Evolutionary conservation across 2,113 vertebrate genomes (phyloP).

Genomic region (Cavia aperea): DNA sequence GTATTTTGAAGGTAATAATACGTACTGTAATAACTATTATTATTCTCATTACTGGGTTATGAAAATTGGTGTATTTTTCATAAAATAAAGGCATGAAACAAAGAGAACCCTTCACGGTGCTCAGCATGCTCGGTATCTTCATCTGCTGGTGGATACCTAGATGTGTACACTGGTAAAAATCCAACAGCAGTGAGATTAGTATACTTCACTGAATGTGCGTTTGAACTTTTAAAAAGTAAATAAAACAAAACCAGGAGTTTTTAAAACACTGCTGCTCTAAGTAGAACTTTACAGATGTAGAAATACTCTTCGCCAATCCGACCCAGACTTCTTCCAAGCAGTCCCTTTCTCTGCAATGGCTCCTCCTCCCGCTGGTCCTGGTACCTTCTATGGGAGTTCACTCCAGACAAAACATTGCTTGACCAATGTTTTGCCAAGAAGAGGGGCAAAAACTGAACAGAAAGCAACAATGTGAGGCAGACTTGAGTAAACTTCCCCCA

Average conservation of each 20-base stretch:
- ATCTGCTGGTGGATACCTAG: background rate
- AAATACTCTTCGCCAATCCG: background rate
- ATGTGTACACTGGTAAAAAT: background rate
- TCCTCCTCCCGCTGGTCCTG: background rate
- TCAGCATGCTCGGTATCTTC: background rate
- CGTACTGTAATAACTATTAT: background rate
- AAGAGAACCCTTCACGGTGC: background rate
- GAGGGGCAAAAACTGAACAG: background rate
- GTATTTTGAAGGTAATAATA: background rate
- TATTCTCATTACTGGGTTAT: background rate
- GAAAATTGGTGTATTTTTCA: background rate
- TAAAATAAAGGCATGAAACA: background rate
- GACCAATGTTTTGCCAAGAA: background rate
- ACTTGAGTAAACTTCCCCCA: background rate
- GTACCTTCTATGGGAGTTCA: background rate
- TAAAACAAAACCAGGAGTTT: background rate
- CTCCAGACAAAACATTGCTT: background rate
- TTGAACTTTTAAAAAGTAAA: conserved; percentile 5
- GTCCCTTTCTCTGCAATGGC: background rate
- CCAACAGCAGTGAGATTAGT: background rate
- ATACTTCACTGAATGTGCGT: background rate
- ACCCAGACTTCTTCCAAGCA: background rate
- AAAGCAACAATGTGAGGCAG: background rate
- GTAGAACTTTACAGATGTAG: background rate
- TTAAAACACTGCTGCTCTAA: background rate